These are phyloP conservation scores for Bellardia pandia DNA, from an alignment of 2,888 invertebrate genomes.

Conservation along the genomic window DNA sequence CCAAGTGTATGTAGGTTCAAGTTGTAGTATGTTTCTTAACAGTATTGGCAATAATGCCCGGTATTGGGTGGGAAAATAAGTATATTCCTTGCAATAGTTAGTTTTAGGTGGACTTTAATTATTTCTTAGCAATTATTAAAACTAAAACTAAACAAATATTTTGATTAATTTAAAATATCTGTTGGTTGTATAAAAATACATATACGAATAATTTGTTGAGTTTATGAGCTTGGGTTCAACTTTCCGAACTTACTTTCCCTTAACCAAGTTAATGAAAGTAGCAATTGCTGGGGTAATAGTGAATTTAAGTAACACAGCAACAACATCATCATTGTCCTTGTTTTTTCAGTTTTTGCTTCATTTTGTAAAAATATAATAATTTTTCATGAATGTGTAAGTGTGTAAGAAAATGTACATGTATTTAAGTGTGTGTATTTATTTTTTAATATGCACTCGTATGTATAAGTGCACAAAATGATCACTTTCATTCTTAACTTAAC, in stretches of 20 bases:
- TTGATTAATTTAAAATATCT: too few relatives aligned
- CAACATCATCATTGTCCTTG: constrained; percentile 19
- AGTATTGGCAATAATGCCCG: background rate
- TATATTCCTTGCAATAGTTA: background rate
- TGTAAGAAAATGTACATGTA: background rate
- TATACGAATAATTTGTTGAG: too few relatives aligned
- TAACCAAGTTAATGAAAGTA: background rate
- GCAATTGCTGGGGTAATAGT: constrained; percentile 1
- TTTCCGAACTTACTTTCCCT: background rate
- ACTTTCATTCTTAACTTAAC: constrained; percentile 35
- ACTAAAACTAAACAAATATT: background rate
- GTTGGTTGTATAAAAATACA: too few relatives aligned
- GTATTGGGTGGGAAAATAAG: background rate
- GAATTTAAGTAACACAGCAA: constrained; percentile 33
- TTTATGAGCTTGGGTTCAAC: too few relatives aligned
- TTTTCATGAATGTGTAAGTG: constrained; percentile 26
- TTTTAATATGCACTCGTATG: constrained; percentile 3
- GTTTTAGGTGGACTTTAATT: background rate
- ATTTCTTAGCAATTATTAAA: background rate
- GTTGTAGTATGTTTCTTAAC: background rate
- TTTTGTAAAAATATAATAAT: constrained; percentile 13
- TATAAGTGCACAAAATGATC: constrained; percentile 11
- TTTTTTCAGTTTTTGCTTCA: background rate
- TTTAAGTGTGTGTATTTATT: background rate
- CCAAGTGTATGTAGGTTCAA: background rate